These are phyloP conservation scores for Pampusana beccarii DNA, from an alignment of 2,113 vertebrate genomes.

Conservation along the genomic window DNA sequence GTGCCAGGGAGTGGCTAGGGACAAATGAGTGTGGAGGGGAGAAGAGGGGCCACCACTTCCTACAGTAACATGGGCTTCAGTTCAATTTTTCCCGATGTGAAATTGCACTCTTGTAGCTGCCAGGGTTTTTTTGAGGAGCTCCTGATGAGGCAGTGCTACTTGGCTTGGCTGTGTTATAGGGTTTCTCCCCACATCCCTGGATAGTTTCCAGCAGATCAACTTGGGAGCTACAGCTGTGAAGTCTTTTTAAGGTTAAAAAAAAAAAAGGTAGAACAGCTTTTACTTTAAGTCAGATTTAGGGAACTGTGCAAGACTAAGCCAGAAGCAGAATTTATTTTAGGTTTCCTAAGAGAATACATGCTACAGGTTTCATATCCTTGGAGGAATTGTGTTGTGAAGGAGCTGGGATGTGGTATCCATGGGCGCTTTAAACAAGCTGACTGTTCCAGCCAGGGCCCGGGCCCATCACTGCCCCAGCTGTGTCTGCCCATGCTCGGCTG, in stretches of 20 bases:
- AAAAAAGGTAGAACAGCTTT: background rate
- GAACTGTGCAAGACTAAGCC: background rate
- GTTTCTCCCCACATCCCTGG: background rate
- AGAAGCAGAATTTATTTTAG: background rate
- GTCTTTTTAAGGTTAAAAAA: background rate
- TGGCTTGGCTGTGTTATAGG: background rate
- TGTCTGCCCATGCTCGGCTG: background rate
- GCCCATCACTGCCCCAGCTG: background rate
- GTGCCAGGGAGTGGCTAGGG: background rate
- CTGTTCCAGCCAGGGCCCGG: background rate
- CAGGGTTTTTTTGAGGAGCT: background rate
- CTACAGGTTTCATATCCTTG: background rate
- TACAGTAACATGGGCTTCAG: background rate
- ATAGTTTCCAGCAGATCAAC: background rate
- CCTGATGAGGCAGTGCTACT: background rate
- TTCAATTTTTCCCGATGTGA: background rate
- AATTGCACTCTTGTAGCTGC: accelerated
- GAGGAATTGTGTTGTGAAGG: background rate
- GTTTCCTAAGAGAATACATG: background rate
- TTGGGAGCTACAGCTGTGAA: background rate
- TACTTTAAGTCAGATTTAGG: background rate
- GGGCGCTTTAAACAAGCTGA: background rate
- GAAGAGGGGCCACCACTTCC: background rate
- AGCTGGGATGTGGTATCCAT: background rate
- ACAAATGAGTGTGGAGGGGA: accelerated